Evolutionary conservation across 2,888 invertebrate genomes (phyloP).

Genomic region (Parthenolecanium corni): DNA sequence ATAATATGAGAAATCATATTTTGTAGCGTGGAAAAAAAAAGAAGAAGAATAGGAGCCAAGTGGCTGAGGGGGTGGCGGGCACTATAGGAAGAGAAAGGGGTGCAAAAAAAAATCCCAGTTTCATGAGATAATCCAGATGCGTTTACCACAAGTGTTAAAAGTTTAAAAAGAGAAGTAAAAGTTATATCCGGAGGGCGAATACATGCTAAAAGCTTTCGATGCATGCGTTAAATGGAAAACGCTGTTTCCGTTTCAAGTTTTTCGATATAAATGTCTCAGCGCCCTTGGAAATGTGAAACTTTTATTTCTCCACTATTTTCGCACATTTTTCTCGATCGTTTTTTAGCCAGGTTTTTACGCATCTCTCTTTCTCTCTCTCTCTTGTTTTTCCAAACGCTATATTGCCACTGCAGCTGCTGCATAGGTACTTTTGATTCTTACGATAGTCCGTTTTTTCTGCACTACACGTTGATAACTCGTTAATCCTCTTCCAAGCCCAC

Average conservation of each 20-base stretch:
- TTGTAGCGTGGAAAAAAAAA: too few species aligned
- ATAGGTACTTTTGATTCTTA: too few species aligned
- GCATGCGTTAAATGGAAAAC: slow-evolving; percentile 27
- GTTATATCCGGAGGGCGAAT: slow-evolving; percentile 25
- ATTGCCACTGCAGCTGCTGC: too few species aligned
- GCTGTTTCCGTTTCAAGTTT: slow-evolving; percentile 20
- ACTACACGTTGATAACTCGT: too few species aligned
- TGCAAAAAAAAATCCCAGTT: slow-evolving; percentile 1
- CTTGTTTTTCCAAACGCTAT: too few species aligned
- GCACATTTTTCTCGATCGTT: slow-evolving; percentile 3
- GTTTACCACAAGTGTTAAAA: slow-evolving; percentile 28
- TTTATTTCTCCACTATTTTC: not conserved
- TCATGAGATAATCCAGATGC: slow-evolving; percentile 29
- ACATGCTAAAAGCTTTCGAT: slow-evolving; percentile 28
- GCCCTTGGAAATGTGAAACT: slow-evolving; percentile 7
- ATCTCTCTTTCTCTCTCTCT: slow-evolving; percentile 36
- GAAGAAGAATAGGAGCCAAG: too few species aligned
- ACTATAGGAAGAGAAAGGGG: not conserved
- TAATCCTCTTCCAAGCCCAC: too few species aligned
- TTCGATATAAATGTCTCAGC: slow-evolving; percentile 6
- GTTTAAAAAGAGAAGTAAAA: slow-evolving; percentile 25
- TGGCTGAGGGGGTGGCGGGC: too few species aligned
- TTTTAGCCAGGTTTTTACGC: not conserved
- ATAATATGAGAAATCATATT: too few species aligned
- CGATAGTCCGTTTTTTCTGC: too few species aligned